Evolutionary conservation across 1,140 invertebrate species (phyloP).

Genomic region (Lethocerus indicus): DNA sequence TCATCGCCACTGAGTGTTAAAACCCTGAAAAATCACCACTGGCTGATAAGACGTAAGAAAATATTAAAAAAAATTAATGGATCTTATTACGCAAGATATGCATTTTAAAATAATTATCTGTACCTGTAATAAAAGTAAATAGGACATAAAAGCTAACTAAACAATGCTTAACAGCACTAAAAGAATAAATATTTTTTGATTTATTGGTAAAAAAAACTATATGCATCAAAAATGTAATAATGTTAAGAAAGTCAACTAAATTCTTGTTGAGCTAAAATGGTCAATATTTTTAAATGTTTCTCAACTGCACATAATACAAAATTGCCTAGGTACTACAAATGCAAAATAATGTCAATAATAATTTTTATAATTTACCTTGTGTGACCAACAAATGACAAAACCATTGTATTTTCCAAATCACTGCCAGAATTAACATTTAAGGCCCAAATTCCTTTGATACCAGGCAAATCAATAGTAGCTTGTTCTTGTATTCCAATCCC

Average conservation of each 20-base stretch:
- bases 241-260: no score
- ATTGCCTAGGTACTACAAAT: no score
- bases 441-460: constrained; percentile 96
- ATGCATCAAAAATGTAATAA: no score
- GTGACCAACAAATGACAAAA: constrained; percentile 86
- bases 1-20: constrained; percentile 19
- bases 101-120: not conserved
- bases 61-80: not conserved
- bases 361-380: no score
- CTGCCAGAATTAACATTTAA: constrained; percentile 47
- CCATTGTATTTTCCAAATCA: constrained; percentile 70
- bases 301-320: no score
- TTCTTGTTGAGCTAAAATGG: no score
- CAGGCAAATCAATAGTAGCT: constrained; percentile 88
- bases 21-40: constrained; percentile 15
- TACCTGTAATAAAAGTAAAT: not conserved
- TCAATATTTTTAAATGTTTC: no score
- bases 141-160: not conserved
- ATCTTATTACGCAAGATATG: not conserved
- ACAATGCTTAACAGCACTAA: not conserved
- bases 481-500: constrained; percentile 97
- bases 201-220: no score
- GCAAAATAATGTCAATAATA: no score
- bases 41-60: no score
- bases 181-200: no score